These are phyloP conservation scores for Fregata magnificens DNA, from an alignment of 2,113 vertebrate species.

Conservation along the genomic window DNA sequence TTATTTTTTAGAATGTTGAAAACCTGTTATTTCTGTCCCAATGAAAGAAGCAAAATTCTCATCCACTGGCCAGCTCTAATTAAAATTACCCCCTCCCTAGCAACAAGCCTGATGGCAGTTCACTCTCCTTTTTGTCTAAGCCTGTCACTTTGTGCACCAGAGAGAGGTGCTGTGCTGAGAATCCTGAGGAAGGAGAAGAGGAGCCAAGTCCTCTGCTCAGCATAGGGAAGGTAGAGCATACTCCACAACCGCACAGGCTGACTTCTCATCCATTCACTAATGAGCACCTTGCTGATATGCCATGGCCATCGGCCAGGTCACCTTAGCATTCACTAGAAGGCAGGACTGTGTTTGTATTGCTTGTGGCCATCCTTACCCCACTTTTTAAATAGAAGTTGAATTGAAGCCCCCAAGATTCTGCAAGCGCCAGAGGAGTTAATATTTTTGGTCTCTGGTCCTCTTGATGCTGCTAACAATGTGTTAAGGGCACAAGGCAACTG, in stretches of 20 bases:
- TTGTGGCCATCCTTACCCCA: background rate
- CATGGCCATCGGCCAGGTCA: rapidly evolving
- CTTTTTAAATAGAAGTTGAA: background rate
- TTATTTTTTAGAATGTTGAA: background rate
- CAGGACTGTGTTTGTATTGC: background rate
- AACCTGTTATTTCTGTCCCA: background rate
- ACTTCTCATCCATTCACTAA: background rate
- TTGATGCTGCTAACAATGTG: background rate
- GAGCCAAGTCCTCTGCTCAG: background rate
- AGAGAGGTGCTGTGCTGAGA: background rate
- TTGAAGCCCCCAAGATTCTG: background rate
- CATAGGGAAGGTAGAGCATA: background rate
- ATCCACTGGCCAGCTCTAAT: background rate
- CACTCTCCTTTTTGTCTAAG: background rate
- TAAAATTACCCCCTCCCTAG: background rate
- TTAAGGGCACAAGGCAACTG: conserved; percentile 27
- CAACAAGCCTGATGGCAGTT: background rate
- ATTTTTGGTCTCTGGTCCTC: background rate
- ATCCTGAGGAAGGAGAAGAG: background rate
- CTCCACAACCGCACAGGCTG: background rate
- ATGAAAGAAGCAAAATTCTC: background rate
- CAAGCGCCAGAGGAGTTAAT: background rate
- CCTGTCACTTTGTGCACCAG: rapidly evolving
- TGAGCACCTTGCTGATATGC: background rate
- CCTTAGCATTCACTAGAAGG: background rate